Conservation (phyloP, 2,888 invertebrate genomes). For the Elysia crispata region DNA sequence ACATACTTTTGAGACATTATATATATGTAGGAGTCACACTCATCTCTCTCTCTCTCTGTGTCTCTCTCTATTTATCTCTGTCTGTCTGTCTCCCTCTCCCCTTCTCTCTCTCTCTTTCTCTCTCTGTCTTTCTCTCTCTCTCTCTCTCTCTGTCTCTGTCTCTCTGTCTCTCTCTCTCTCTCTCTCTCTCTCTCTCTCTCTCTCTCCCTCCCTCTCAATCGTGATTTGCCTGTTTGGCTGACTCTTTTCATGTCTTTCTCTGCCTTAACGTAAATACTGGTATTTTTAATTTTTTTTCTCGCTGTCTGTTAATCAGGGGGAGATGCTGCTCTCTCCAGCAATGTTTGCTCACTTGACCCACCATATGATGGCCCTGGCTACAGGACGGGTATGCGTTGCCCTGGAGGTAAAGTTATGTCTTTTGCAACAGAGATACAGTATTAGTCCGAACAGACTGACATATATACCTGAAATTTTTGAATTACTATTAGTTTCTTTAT, state of each 20-base stretch:
- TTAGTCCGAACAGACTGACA: too few species aligned
- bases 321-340: constrained; percentile 93
- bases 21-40: too few species aligned
- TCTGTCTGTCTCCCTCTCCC: neutral
- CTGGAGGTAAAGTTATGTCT: constrained; percentile 84
- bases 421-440: too few species aligned
- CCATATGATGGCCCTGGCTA: constrained; percentile 85
- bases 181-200: neutral
- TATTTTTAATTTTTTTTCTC: neutral
- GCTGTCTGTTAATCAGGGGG: constrained; percentile 82
- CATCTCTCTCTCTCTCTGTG: neutral
- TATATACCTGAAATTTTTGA: too few species aligned
- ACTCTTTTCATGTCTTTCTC: neutral
- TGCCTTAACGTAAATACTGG: neutral
- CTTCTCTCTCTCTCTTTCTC: neutral
- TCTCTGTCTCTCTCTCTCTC: constrained; percentile 9
- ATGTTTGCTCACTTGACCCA: constrained; percentile 90
- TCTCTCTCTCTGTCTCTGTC: neutral
- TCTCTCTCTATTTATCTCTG: neutral
- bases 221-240: neutral
- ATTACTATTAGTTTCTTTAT: too few species aligned
- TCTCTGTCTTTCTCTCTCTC: neutral
- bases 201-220: neutral
- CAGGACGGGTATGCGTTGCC: constrained; percentile 87
- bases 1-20: too few species aligned